phyloP scores from a whole-genome alignment of 2,888 invertebrate species.

The Lepidonotus clava region DNA sequence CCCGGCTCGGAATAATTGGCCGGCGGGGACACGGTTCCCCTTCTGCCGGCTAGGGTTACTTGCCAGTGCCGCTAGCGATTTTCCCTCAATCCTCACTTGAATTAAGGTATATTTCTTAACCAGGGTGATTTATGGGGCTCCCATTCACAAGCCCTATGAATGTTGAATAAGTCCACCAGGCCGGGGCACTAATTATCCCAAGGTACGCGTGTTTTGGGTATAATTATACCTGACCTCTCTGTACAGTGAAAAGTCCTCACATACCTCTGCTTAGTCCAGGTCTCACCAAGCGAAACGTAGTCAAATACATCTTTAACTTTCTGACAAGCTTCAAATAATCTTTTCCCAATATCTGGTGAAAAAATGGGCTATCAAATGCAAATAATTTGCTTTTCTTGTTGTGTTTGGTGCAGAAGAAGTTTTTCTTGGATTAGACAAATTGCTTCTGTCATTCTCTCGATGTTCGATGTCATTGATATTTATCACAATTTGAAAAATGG shows the following conservation, averaged over 20 bases:
- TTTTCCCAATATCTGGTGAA: too few species aligned
- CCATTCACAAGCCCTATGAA: neutral
- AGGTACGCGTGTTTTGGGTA: neutral
- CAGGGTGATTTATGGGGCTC: slow-evolving; percentile 24
- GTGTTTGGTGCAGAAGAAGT: too few species aligned
- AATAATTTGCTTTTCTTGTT: neutral
- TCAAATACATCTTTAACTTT: neutral
- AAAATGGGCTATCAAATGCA: neutral
- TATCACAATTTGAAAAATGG: too few species aligned
- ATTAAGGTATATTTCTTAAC: slow-evolving; percentile 37
- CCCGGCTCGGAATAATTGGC: slow-evolving; percentile 27
- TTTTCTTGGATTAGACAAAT: too few species aligned
- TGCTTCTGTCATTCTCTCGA: too few species aligned
- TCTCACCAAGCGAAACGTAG: neutral
- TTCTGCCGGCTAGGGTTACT: slow-evolving; percentile 21
- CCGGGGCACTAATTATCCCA: slow-evolving; percentile 13
- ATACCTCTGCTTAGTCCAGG: slow-evolving; percentile 5
- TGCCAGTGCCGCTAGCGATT: slow-evolving; percentile 26
- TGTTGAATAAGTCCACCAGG: slow-evolving; percentile 25
- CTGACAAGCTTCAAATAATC: too few species aligned
- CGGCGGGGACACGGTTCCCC: neutral
- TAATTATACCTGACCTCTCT: neutral
- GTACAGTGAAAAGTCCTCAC: neutral
- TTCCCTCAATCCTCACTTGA: slow-evolving; percentile 41
- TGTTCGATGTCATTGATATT: too few species aligned